These are phyloP conservation scores for Ahaetulla prasina DNA, from an alignment of 2,113 vertebrate genomes.

Conservation along the genomic window DNA sequence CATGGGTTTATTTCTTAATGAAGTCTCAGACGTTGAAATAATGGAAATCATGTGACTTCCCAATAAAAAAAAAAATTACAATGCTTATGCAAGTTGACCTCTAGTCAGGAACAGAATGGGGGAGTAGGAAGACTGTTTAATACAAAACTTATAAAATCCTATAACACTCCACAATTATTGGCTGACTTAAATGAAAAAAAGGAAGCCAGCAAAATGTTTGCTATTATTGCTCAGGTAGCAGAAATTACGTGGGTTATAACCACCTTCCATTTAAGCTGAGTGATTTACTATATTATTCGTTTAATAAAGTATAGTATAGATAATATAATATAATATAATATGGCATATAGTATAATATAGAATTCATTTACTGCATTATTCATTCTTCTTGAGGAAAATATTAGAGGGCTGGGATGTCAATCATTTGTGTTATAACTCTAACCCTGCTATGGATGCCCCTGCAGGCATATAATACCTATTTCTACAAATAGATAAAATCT, in stretches of 20 bases:
- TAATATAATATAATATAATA: background rate
- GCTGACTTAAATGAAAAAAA: background rate
- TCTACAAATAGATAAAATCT: background rate
- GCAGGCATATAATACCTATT: background rate
- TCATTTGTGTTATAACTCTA: background rate
- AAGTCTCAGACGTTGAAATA: background rate
- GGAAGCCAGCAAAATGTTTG: background rate
- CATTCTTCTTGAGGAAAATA: background rate
- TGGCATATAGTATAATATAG: background rate
- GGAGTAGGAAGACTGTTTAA: background rate
- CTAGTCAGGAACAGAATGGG: background rate
- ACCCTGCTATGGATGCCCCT: background rate
- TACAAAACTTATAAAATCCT: background rate
- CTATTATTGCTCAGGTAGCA: background rate
- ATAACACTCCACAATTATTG: background rate
- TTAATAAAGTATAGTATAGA: background rate
- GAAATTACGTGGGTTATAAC: background rate
- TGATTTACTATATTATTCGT: background rate
- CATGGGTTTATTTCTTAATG: background rate
- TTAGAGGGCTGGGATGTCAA: background rate
- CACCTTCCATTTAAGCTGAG: background rate
- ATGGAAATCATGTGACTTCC: background rate
- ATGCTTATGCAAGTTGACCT: background rate
- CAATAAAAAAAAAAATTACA: background rate
- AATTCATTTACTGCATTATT: background rate